These are phyloP conservation scores for Scarus forsteni DNA, from an alignment of 2,797 vertebrate genomes.

Conservation along the genomic window DNA sequence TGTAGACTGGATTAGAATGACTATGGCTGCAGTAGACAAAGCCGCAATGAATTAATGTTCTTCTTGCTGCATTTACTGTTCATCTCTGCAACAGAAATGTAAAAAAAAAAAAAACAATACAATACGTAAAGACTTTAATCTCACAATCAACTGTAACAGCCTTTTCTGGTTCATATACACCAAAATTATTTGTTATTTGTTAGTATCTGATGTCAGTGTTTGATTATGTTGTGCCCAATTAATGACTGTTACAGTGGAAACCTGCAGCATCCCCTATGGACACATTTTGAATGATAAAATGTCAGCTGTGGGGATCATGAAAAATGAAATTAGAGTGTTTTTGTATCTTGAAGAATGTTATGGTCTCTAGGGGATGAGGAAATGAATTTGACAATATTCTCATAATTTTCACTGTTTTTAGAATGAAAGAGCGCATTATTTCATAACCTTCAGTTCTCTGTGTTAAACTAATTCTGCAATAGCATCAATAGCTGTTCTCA, in stretches of 20 bases:
- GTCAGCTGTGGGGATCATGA: neutral
- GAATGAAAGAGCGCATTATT: too few relatives aligned
- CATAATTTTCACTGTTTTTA: too few relatives aligned
- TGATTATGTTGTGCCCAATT: neutral
- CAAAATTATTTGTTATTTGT: too few relatives aligned
- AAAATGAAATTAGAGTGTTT: neutral
- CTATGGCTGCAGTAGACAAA: conserved; percentile 72
- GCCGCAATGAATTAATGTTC: neutral
- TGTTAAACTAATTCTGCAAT: too few relatives aligned
- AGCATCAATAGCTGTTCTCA: too few relatives aligned
- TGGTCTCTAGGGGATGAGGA: too few relatives aligned
- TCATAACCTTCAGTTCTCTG: too few relatives aligned
- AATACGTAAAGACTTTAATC: conserved; percentile 3
- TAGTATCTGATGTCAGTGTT: neutral
- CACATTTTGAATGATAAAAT: neutral
- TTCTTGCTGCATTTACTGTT: neutral
- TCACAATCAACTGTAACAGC: conserved; percentile 35
- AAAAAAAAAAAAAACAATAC: neutral
- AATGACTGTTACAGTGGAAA: neutral
- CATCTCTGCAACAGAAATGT: neutral
- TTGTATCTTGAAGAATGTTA: neutral
- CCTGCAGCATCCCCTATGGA: neutral
- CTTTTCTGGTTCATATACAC: too few relatives aligned
- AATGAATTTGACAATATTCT: too few relatives aligned
- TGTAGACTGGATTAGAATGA: conserved; percentile 90